phyloP scores from a whole-genome alignment of 2,797 vertebrate genomes.

The Mormyrops boulengeri region DNA sequence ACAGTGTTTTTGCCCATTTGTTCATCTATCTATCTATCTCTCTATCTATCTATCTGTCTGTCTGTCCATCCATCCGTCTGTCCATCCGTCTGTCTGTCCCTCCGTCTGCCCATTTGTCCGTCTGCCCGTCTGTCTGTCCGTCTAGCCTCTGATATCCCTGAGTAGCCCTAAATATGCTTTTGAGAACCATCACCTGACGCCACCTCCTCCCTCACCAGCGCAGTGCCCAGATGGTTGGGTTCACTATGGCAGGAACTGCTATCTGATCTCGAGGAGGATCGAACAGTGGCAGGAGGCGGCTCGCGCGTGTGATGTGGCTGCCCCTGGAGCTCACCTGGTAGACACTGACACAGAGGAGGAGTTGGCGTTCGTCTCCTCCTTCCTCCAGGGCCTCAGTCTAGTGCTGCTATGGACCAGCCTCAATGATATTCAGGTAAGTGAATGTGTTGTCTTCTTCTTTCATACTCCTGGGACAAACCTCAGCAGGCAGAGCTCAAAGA shows the following conservation, averaged over 20 bases:
- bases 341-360: conserved; percentile 66
- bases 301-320: conserved; percentile 47
- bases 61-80: no score
- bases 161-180: neutral
- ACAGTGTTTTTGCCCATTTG: neutral
- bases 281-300: conserved; percentile 63
- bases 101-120: neutral
- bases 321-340: conserved; percentile 61
- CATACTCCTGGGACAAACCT: neutral
- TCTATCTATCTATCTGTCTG: neutral
- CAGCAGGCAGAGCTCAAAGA: neutral
- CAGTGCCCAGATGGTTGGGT: conserved; percentile 69
- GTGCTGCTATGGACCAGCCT: conserved; percentile 77
- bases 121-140: neutral
- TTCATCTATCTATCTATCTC: neutral
- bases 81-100: neutral
- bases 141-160: neutral
- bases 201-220: conserved; percentile 45
- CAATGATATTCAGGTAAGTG: conserved; percentile 67
- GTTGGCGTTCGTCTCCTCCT: conserved; percentile 57
- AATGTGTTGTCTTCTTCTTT: conserved; percentile 16
- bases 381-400: conserved; percentile 58
- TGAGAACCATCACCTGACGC: neutral
- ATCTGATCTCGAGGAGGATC: conserved; percentile 51
- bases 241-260: conserved; percentile 69